Conservation (phyloP, 2,797 vertebrate species). For the Rhincodon typus region DNA sequence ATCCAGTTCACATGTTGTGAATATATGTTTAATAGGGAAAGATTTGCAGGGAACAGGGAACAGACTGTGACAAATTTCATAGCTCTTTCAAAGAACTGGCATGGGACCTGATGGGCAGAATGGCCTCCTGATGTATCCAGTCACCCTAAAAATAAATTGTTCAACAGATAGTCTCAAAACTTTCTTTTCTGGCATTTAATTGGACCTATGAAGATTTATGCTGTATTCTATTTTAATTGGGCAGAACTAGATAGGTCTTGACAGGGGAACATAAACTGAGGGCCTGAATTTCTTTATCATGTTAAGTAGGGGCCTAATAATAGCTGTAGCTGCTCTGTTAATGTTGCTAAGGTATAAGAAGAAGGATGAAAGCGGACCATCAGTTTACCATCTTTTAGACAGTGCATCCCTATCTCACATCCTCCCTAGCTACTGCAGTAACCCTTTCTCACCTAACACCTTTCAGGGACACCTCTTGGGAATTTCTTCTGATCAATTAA, state of each 20-base stretch:
- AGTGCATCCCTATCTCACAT: background rate
- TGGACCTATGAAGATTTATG: background rate
- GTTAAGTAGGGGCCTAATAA: background rate
- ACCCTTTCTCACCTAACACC: background rate
- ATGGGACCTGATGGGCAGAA: background rate
- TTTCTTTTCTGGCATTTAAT: background rate
- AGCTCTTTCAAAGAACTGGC: background rate
- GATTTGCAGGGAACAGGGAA: background rate
- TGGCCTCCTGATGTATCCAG: background rate
- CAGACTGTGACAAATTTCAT: background rate
- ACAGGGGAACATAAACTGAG: background rate
- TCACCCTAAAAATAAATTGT: background rate
- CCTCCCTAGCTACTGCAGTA: background rate
- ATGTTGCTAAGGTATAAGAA: background rate
- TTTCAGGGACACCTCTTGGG: background rate
- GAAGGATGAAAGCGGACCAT: background rate
- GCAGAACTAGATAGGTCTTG: background rate
- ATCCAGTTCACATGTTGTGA: background rate
- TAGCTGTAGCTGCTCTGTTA: background rate
- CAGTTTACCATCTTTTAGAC: background rate
- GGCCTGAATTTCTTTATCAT: no score
- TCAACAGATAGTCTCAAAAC: background rate
- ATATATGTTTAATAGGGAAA: background rate
- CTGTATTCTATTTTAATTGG: background rate
- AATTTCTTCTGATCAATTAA: background rate